Evolutionary conservation across 2,888 invertebrate species (phyloP).

Genomic region (Rhyacophila evoluta): DNA sequence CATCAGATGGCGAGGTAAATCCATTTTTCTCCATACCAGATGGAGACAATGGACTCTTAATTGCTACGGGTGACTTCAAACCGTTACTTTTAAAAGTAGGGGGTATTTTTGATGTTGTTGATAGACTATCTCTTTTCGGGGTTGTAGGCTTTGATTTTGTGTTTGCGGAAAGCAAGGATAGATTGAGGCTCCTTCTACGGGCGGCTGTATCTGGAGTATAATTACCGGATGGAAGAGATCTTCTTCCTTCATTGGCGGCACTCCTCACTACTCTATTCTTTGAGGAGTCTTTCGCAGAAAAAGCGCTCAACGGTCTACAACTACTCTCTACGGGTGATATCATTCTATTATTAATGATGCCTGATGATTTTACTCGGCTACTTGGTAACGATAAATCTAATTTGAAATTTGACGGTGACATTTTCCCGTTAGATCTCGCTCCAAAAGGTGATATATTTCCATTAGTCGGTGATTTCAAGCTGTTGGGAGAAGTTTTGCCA

Average conservation of each 20-base stretch:
- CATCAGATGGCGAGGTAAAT: conserved; percentile 63
- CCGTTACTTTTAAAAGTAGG: conserved; percentile 27
- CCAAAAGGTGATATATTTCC: conserved; percentile 28
- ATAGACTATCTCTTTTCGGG: neutral
- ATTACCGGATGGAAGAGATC: conserved; percentile 43
- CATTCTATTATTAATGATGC: conserved; percentile 53
- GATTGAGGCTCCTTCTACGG: conserved; percentile 50
- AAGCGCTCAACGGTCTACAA: conserved; percentile 33
- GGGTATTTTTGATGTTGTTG: conserved; percentile 31
- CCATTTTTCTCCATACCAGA: conserved; percentile 69
- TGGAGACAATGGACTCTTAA: conserved; percentile 60
- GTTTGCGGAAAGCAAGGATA: conserved; percentile 40
- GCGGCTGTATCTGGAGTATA: conserved; percentile 15
- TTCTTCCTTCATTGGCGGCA: conserved; percentile 43
- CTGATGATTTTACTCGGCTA: conserved; percentile 40
- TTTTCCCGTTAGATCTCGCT: conserved; percentile 42
- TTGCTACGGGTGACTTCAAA: conserved; percentile 30
- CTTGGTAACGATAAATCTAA: conserved; percentile 45
- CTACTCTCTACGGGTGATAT: conserved; percentile 52
- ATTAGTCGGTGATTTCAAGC: conserved; percentile 39
- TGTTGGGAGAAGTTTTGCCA: conserved; percentile 48
- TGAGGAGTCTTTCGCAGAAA: conserved; percentile 9
- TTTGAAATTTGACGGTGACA: conserved; percentile 51
- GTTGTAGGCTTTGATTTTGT: conserved; percentile 31
- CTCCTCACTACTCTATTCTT: conserved; percentile 42